A percentile compares a stretch with the other conserved stretches of the same genome.
Conservation (phyloP, 2,113 vertebrate genomes). For the Microcebus murinus region DNA sequence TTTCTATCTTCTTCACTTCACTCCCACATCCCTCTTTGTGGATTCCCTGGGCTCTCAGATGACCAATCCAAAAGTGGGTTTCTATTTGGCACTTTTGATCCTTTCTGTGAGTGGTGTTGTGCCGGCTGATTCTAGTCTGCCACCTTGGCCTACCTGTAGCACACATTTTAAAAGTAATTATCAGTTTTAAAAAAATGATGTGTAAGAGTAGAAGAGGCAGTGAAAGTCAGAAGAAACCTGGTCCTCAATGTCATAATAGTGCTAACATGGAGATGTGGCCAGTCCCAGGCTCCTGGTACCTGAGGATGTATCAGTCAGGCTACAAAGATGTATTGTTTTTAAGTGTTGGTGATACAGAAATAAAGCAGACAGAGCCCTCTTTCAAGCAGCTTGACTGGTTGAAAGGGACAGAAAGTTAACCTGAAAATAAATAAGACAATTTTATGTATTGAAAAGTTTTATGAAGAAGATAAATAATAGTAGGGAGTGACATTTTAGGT, state of each 20-base stretch:
- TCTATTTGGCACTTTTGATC: too few species aligned
- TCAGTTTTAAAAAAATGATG: neutral
- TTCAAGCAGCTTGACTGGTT: neutral
- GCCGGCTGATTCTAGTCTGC: too few species aligned
- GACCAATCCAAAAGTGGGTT: too few species aligned
- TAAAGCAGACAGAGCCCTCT: neutral
- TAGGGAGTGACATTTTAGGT: neutral
- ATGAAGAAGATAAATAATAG: neutral
- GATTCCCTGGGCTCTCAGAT: too few species aligned
- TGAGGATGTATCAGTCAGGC: too few species aligned
- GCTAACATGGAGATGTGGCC: neutral
- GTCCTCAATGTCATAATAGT: neutral
- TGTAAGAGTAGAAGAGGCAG: neutral
- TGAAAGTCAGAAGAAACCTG: neutral
- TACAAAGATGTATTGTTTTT: neutral
- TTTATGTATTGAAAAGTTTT: neutral
- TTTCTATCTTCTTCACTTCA: too few species aligned
- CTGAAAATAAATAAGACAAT: constrained; percentile 3
- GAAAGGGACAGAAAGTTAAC: neutral
- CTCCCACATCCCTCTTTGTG: too few species aligned
- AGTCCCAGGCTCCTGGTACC: too few species aligned
- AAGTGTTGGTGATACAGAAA: neutral
- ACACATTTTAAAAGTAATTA: neutral
- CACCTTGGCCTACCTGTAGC: neutral
- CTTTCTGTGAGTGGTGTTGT: too few species aligned